Conservation (phyloP, 2,113 vertebrate genomes). For the Acanthochromis polyacanthus region DNA sequence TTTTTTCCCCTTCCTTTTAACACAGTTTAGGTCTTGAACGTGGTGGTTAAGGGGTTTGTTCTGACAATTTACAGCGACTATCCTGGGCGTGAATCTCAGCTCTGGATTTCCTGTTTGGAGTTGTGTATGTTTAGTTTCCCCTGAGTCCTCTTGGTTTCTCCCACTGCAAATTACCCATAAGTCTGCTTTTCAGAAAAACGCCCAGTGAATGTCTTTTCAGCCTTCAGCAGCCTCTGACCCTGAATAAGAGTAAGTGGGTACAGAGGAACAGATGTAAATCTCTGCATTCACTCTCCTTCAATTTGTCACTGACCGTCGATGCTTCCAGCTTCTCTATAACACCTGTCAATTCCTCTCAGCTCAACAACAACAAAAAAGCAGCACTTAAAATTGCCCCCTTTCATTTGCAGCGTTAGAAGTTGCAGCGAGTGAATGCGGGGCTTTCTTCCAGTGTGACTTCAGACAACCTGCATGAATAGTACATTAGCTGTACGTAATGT, state of each 20-base stretch:
- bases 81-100: constrained; percentile 16
- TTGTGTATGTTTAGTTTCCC: constrained; percentile 2
- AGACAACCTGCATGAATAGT: constrained; percentile 62
- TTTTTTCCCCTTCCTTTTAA: neutral
- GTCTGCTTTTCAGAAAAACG: constrained; percentile 11
- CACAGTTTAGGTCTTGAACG: neutral
- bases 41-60: neutral
- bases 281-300: constrained; percentile 15
- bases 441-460: constrained; percentile 47
- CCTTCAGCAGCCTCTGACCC: constrained; percentile 18
- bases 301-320: constrained; percentile 7
- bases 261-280: neutral
- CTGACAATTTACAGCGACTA: constrained; percentile 10
- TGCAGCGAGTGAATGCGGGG: constrained; percentile 13
- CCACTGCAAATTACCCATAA: constrained; percentile 6
- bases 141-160: neutral
- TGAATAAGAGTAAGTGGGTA: neutral
- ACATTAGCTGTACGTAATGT: constrained; percentile 58
- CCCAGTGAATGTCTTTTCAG: constrained; percentile 5
- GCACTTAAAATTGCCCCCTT: constrained; percentile 41
- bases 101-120: constrained; percentile 36
- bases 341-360: constrained; percentile 39
- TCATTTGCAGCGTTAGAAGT: constrained; percentile 45
- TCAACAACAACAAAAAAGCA: constrained; percentile 12
- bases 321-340: constrained; percentile 17